phyloP scores from a whole-genome alignment of 2,888 invertebrate species.

The Agrypnus murinus region DNA sequence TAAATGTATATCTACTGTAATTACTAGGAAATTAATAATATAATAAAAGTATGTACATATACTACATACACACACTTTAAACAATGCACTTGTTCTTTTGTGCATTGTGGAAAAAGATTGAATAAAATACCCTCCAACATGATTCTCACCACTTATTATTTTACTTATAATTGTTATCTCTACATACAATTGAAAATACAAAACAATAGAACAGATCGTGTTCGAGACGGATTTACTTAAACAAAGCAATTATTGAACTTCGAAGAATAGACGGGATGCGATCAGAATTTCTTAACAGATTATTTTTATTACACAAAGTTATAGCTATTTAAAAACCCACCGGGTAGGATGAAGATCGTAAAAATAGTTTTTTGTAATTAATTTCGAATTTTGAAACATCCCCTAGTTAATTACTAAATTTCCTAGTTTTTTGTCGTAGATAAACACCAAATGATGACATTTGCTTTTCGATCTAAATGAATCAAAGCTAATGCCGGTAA shows the following conservation, averaged over 20 bases:
- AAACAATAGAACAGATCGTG: constrained; percentile 44
- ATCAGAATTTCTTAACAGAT: constrained; percentile 34
- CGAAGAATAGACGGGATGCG: constrained; percentile 37
- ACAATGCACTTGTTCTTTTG: constrained; percentile 41
- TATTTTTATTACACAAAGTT: background rate
- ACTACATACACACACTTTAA: constrained; percentile 5
- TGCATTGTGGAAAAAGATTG: constrained; percentile 31
- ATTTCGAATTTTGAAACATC: constrained; percentile 10
- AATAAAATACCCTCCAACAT: constrained; percentile 25
- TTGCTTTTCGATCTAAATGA: constrained; percentile 22
- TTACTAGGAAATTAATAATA: constrained; percentile 26
- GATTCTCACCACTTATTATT: constrained; percentile 44
- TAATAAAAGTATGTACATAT: too few relatives aligned
- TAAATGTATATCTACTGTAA: background rate
- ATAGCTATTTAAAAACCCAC: background rate
- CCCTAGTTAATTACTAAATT: background rate
- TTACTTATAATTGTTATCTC: constrained; percentile 41
- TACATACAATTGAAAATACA: constrained; percentile 36
- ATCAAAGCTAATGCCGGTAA: constrained; percentile 30
- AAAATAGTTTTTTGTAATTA: background rate
- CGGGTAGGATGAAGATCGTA: background rate
- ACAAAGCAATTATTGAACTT: constrained; percentile 37
- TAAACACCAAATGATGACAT: constrained; percentile 18
- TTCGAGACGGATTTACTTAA: constrained; percentile 28
- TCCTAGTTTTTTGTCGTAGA: constrained; percentile 10